Evolutionary conservation across 2,797 vertebrate genomes (phyloP).

Genomic region (Anabas testudineus): DNA sequence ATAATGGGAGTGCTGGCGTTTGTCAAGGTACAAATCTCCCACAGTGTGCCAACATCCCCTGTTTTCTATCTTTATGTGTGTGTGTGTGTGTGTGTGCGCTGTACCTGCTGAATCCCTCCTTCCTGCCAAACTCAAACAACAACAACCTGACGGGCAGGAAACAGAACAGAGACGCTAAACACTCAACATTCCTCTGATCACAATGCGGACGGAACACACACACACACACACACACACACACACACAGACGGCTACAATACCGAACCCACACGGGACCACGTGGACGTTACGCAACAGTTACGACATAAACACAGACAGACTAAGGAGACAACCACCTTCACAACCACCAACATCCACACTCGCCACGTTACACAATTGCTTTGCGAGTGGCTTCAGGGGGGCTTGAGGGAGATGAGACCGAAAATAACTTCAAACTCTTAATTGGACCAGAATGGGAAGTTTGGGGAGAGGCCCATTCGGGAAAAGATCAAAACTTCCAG

Average conservation of each 20-base stretch:
- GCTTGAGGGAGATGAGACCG: conserved; percentile 63
- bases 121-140: conserved; percentile 58
- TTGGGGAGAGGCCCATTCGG: conserved; percentile 30
- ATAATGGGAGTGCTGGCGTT: conserved; percentile 1
- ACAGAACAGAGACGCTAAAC: conserved; percentile 63
- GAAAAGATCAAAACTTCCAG: conserved; percentile 39
- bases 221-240: no score
- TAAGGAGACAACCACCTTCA: conserved; percentile 12
- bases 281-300: conserved; percentile 61
- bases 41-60: conserved; percentile 16
- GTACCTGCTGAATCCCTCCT: conserved; percentile 53
- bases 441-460: conserved; percentile 64
- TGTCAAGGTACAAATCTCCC: conserved; percentile 19
- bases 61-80: conserved; percentile 17
- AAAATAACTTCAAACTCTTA: conserved; percentile 73
- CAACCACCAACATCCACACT: conserved; percentile 24
- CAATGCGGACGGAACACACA: conserved; percentile 43
- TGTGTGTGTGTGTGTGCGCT: conserved; percentile 27
- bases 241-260: conserved; percentile 15
- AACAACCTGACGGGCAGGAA: conserved; percentile 62
- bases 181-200: conserved; percentile 68
- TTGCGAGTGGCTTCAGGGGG: conserved; percentile 61
- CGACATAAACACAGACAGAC: conserved; percentile 28
- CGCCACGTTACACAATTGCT: conserved; percentile 59
- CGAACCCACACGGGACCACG: conserved; percentile 46